Conservation (phyloP, 2,113 vertebrate genomes). For the Porphyrio hochstetteri region DNA sequence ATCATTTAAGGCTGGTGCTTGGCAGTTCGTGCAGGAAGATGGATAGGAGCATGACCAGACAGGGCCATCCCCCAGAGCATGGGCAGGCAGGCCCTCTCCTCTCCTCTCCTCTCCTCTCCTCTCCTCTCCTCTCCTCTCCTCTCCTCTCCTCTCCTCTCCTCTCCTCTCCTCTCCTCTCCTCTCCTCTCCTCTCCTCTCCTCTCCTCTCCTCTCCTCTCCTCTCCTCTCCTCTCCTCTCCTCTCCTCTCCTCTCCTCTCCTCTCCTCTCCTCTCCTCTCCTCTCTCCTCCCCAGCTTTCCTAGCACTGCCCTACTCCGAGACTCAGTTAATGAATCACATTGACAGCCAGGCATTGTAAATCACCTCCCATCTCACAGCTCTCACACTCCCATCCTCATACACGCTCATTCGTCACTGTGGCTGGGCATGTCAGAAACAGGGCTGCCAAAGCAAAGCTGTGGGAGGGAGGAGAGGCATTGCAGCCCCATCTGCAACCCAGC, state of each 20-base stretch:
- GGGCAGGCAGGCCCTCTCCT: background rate
- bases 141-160: background rate
- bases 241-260: background rate
- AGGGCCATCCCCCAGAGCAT: background rate
- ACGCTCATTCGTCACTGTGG: background rate
- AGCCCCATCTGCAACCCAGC: background rate
- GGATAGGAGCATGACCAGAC: background rate
- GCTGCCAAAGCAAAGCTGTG: background rate
- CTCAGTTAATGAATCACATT: background rate
- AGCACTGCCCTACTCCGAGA: background rate
- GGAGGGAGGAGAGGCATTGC: background rate
- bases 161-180: background rate
- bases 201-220: too few relatives aligned
- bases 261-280: background rate
- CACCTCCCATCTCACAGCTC: background rate
- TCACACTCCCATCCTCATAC: background rate
- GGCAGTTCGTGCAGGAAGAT: background rate
- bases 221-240: background rate
- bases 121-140: background rate
- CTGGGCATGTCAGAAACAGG: background rate
- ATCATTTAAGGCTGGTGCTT: background rate
- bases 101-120: too few relatives aligned
- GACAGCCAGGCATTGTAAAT: background rate
- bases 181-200: background rate
- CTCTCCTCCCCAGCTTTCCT: background rate